Conservation (phyloP, 2,797 vertebrate species). For the Mus spretus region DNA sequence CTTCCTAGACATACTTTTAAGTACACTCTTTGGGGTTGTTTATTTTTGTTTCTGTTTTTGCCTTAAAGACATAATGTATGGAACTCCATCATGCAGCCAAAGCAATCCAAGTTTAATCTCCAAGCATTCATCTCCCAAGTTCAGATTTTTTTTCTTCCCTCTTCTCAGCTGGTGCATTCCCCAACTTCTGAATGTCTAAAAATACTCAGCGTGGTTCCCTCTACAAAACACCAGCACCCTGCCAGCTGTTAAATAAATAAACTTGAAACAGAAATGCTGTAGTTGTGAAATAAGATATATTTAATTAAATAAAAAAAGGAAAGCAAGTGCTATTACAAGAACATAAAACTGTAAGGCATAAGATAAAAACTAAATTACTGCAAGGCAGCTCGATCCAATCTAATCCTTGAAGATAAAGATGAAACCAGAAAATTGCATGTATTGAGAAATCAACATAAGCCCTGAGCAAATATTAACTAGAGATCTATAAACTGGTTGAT, state of each 20-base stretch:
- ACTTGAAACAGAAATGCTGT: slow-evolving; percentile 89
- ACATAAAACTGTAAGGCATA: slow-evolving; percentile 91
- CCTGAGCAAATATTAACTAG: slow-evolving; percentile 91
- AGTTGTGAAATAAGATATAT: slow-evolving; percentile 91
- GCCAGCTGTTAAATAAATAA: slow-evolving; percentile 90
- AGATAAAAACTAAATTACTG: slow-evolving; percentile 92
- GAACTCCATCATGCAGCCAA: slow-evolving; percentile 73
- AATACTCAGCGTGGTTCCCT: slow-evolving; percentile 84
- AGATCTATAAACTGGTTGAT: slow-evolving; percentile 91
- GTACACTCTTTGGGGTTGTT: slow-evolving; percentile 46
- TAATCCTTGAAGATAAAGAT: slow-evolving; percentile 91
- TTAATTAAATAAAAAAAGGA: slow-evolving; percentile 91
- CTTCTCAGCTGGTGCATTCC: slow-evolving; percentile 81
- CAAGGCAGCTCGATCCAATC: slow-evolving; percentile 90
- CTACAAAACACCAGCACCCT: slow-evolving; percentile 84
- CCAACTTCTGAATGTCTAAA: slow-evolving; percentile 85
- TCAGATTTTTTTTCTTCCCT: slow-evolving; percentile 78
- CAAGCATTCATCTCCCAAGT: slow-evolving; percentile 77
- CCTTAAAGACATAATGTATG: slow-evolving; percentile 72
- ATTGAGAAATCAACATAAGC: slow-evolving; percentile 91
- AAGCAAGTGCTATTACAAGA: slow-evolving; percentile 89
- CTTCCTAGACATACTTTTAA: slow-evolving; percentile 63
- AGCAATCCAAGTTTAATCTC: slow-evolving; percentile 83
- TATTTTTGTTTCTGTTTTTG: slow-evolving; percentile 73
- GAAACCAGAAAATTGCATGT: slow-evolving; percentile 90